Conservation (phyloP, 2,113 vertebrate genomes). For the Caranx melampygus region DNA sequence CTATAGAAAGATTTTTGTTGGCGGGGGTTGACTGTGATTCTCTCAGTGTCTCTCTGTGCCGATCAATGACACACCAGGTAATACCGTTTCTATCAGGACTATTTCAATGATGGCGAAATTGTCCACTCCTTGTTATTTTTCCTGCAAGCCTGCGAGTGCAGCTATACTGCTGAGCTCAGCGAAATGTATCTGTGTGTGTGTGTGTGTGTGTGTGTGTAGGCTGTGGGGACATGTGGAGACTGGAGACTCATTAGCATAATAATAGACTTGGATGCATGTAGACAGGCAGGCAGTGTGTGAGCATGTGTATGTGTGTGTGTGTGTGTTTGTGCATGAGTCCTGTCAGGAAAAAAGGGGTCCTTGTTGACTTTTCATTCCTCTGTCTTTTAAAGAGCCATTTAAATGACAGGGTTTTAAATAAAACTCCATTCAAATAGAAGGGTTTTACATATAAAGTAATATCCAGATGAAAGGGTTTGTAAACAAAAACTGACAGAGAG, state of each 20-base stretch:
- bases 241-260: slow-evolving; percentile 86
- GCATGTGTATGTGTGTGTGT: slow-evolving; percentile 38
- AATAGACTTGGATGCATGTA: slow-evolving; percentile 82
- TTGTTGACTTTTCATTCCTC: slow-evolving; percentile 79
- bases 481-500: slow-evolving; percentile 74
- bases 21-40: not conserved
- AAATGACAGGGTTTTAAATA: slow-evolving; percentile 78
- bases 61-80: slow-evolving; percentile 59
- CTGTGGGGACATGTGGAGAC: slow-evolving; percentile 80
- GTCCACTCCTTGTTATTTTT: slow-evolving; percentile 72
- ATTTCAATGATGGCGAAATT: slow-evolving; percentile 66
- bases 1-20: slow-evolving; percentile 13
- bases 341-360: slow-evolving; percentile 64
- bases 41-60: slow-evolving; percentile 30
- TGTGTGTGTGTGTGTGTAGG: slow-evolving; percentile 37
- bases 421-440: slow-evolving; percentile 72
- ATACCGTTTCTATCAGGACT: slow-evolving; percentile 54
- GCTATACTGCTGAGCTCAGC: slow-evolving; percentile 81
- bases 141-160: slow-evolving; percentile 46
- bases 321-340: slow-evolving; percentile 39
- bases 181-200: slow-evolving; percentile 40
- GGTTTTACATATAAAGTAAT: slow-evolving; percentile 78
- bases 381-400: slow-evolving; percentile 75
- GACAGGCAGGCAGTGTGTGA: slow-evolving; percentile 71
- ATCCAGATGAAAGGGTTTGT: slow-evolving; percentile 75